Conservation (phyloP, 2,888 invertebrate genomes). For the Plagiodera versicolora region DNA sequence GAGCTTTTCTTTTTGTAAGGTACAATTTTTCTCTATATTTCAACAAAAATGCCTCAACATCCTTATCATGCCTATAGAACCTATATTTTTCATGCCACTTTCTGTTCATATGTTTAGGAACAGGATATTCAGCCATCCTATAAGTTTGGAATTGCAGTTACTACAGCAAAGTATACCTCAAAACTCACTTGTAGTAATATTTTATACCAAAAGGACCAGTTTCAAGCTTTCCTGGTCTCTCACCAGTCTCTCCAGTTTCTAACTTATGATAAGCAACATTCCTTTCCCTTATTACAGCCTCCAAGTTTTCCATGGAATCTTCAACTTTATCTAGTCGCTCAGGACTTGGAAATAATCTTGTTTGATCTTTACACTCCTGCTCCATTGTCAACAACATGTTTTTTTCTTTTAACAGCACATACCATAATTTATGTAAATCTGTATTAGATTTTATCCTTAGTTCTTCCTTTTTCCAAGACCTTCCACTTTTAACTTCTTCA, state of each 20-base stretch:
- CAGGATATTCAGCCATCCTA: slow-evolving; percentile 62
- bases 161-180: background rate
- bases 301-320: slow-evolving; percentile 92
- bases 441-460: slow-evolving; percentile 91
- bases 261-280: slow-evolving; percentile 86
- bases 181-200: slow-evolving; percentile 57
- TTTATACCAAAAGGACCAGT: slow-evolving; percentile 64
- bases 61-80: slow-evolving; percentile 58
- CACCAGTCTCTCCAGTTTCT: slow-evolving; percentile 87
- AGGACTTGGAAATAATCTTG: slow-evolving; percentile 80
- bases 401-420: slow-evolving; percentile 86
- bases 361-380: slow-evolving; percentile 70
- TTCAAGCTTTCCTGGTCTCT: slow-evolving; percentile 67
- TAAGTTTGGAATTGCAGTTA: slow-evolving; percentile 16
- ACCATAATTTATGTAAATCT: slow-evolving; percentile 98
- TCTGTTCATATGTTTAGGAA: slow-evolving; percentile 70
- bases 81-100: slow-evolving; percentile 64
- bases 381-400: slow-evolving; percentile 99
- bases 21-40: slow-evolving; percentile 68
- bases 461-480: slow-evolving; percentile 89
- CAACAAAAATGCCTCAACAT: slow-evolving; percentile 65
- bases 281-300: slow-evolving; percentile 87
- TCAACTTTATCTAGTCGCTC: slow-evolving; percentile 93
- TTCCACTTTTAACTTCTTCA: slow-evolving; percentile 74
- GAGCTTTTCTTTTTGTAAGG: slow-evolving; percentile 60